These are phyloP conservation scores for Cyaniris semiargus DNA, from an alignment of 2,888 invertebrate species.

Conservation along the genomic window DNA sequence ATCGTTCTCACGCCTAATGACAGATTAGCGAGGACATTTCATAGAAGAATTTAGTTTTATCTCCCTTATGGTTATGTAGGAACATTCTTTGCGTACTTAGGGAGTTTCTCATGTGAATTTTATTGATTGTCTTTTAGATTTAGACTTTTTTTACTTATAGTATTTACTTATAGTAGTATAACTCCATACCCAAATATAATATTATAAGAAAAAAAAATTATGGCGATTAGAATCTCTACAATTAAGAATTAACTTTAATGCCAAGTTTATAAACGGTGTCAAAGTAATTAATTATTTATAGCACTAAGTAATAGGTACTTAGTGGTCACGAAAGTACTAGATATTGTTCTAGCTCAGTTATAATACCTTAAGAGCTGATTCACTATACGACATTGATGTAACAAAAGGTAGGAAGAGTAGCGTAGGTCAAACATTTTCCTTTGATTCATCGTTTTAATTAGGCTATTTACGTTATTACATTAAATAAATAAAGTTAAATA, in stretches of 20 bases:
- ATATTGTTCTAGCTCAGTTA: background rate
- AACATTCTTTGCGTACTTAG: background rate
- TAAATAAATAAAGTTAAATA: background rate
- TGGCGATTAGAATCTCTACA: background rate
- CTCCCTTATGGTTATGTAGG: slow-evolving; percentile 15
- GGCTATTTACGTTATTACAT: background rate
- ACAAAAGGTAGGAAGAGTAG: slow-evolving; percentile 18
- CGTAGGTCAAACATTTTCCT: background rate
- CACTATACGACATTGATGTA: background rate
- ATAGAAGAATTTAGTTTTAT: slow-evolving; percentile 7
- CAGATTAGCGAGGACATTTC: slow-evolving; percentile 19
- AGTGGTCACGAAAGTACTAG: background rate
- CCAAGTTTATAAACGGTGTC: background rate
- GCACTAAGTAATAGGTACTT: background rate
- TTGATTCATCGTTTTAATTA: background rate
- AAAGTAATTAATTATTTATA: slow-evolving; percentile 1
- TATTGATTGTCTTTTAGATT: slow-evolving; percentile 9
- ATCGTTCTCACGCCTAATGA: slow-evolving; percentile 4
- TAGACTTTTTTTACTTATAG: background rate
- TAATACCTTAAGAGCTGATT: slow-evolving; percentile 2
- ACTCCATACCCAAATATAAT: too few relatives aligned
- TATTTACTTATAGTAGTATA: background rate
- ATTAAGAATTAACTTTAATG: background rate
- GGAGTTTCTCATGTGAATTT: slow-evolving; percentile 11
- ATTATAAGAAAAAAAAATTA: background rate